These are phyloP conservation scores for Seira ritae DNA, from an alignment of 2,888 invertebrate species.

Conservation along the genomic window DNA sequence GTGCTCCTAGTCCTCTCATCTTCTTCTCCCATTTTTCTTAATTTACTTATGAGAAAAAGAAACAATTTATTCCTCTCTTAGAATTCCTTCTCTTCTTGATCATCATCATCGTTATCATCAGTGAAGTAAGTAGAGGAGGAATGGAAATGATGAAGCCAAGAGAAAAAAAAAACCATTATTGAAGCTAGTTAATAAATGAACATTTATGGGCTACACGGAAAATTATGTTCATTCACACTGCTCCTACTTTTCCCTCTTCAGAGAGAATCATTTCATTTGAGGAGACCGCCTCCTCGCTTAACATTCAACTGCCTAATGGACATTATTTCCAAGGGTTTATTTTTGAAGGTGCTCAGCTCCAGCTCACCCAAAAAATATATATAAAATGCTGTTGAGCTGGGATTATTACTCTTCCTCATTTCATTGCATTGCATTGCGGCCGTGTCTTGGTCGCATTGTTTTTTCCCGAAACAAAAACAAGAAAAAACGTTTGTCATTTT, in stretches of 20 bases:
- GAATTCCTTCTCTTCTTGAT: neutral
- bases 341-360: too few species aligned
- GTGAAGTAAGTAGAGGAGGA: too few species aligned
- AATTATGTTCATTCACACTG: conserved; percentile 46
- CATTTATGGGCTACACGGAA: conserved; percentile 59
- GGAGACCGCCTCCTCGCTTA: conserved; percentile 8
- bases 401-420: too few species aligned
- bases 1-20: neutral
- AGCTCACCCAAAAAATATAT: too few species aligned
- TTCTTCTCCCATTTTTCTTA: conserved; percentile 6
- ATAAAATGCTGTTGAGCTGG: too few species aligned
- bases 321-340: neutral
- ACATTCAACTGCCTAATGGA: neutral
- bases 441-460: too few species aligned
- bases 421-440: too few species aligned
- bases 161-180: conserved; percentile 33
- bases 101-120: too few species aligned
- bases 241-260: conserved; percentile 26
- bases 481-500: too few species aligned
- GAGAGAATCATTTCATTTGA: too few species aligned
- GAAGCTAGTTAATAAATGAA: conserved; percentile 56
- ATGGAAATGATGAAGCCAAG: neutral
- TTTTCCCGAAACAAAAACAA: too few species aligned
- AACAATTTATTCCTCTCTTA: neutral
- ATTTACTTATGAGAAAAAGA: conserved; percentile 5